phyloP scores from a whole-genome alignment of 2,888 invertebrate genomes.

The Hydroisotoma schaefferi region DNA sequence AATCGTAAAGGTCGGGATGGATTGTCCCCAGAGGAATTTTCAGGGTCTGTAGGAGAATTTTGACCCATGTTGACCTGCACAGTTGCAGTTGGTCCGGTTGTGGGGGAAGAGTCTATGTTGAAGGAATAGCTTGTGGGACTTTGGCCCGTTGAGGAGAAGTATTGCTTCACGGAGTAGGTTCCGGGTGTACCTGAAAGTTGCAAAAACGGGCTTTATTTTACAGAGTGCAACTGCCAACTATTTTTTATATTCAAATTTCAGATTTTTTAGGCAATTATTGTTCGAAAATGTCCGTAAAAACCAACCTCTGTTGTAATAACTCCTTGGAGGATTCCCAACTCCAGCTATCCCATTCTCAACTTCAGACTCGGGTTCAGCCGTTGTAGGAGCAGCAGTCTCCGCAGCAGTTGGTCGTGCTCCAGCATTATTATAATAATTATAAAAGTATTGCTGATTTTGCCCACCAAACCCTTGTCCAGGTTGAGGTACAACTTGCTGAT shows the following conservation, averaged over 20 bases:
- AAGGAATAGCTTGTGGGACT: constrained; percentile 7
- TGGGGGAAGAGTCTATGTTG: constrained; percentile 1
- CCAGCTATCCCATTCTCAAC: neutral
- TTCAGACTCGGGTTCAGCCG: neutral
- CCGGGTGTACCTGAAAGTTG: neutral
- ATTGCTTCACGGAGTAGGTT: constrained; percentile 3
- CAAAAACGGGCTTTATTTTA: too few species aligned
- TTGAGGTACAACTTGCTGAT: neutral
- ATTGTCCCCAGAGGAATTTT: neutral
- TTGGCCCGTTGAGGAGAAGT: constrained; percentile 2
- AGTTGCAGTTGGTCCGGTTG: constrained; percentile 6
- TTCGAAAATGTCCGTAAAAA: too few species aligned
- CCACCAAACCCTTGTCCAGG: neutral
- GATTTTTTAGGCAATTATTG: too few species aligned
- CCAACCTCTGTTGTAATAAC: neutral
- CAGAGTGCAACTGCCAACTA: too few species aligned
- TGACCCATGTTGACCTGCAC: constrained; percentile 8
- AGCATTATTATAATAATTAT: neutral
- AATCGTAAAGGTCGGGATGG: neutral
- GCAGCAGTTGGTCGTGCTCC: neutral
- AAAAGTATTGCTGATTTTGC: constrained; percentile 5
- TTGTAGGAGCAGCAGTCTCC: too few species aligned
- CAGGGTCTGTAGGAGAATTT: too few species aligned
- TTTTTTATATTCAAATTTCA: too few species aligned
- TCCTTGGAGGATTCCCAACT: neutral